phyloP scores from a whole-genome alignment of 2,113 vertebrate genomes.

The Leucosticte australis region DNA sequence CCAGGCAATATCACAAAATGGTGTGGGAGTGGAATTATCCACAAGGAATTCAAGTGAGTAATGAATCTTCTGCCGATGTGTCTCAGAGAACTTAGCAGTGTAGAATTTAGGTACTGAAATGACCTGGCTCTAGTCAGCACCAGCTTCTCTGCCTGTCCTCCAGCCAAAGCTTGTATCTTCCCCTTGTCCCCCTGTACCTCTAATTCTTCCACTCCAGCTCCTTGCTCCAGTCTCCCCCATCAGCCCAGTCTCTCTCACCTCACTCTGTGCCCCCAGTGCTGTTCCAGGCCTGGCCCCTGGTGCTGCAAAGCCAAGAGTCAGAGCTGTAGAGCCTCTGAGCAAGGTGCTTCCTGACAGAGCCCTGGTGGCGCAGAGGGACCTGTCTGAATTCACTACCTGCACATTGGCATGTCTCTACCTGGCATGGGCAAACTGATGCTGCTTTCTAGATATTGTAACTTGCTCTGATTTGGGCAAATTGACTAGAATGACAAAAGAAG shows the following conservation, averaged over 20 bases:
- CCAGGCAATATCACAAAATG: neutral
- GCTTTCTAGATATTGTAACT: neutral
- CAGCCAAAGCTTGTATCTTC: fast-evolving
- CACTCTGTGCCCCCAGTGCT: neutral
- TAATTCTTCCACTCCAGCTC: neutral
- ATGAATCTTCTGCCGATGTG: neutral
- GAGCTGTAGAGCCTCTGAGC: neutral
- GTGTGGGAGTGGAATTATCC: neutral
- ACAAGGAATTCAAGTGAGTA: neutral
- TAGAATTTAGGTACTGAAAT: neutral
- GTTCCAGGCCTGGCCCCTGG: neutral
- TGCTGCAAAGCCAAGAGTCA: neutral
- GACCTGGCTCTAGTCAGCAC: neutral
- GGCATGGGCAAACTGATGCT: neutral
- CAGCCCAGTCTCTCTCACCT: neutral
- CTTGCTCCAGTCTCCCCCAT: neutral
- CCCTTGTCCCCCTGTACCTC: neutral
- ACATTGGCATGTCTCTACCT: fast-evolving
- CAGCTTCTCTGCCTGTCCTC: neutral
- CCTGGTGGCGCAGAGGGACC: fast-evolving
- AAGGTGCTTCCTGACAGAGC: neutral
- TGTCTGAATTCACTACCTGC: neutral
- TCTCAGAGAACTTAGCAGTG: neutral
- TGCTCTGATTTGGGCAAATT: neutral
- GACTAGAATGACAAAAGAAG: neutral